phyloP scores from a whole-genome alignment of 1,140 invertebrate genomes.

The Halesus radiatus region DNA sequence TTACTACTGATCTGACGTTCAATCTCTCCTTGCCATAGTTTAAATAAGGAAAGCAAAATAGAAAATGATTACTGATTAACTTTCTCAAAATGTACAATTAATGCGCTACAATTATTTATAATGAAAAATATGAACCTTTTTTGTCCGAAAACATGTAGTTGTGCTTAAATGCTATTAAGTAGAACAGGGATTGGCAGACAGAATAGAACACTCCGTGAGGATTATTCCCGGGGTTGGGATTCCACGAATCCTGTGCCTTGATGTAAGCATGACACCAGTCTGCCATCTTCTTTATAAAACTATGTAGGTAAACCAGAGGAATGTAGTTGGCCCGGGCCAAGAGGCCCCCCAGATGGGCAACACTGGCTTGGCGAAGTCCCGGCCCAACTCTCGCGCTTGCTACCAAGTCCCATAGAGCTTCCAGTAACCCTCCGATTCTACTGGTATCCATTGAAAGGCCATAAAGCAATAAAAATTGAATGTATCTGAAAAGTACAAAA shows the following conservation, averaged over 20 bases:
- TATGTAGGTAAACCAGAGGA: conserved; percentile 62
- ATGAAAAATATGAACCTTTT: conserved; percentile 73
- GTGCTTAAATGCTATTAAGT: conserved; percentile 89
- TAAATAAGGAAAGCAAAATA: no score
- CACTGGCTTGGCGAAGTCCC: conserved; percentile 63
- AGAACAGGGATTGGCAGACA: conserved; percentile 92
- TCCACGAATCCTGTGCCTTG: conserved; percentile 63
- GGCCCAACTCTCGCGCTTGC: conserved; percentile 58
- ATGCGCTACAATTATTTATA: no score
- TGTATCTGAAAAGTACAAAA: conserved; percentile 61
- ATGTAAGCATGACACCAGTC: conserved; percentile 69
- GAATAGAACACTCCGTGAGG: conserved; percentile 90
- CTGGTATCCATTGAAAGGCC: conserved; percentile 65
- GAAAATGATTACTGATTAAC: no score
- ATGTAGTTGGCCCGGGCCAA: conserved; percentile 64
- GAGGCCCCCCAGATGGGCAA: conserved; percentile 64
- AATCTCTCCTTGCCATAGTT: no score
- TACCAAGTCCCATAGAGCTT: conserved; percentile 47
- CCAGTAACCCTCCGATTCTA: conserved; percentile 36
- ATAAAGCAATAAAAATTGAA: conserved; percentile 68
- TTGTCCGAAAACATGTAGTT: conserved; percentile 83
- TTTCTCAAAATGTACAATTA: no score
- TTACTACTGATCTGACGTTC: no score
- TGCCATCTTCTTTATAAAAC: conserved; percentile 64
- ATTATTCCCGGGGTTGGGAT: conserved; percentile 64